Base-by-base conservation (phyloP, 1,140 invertebrate genomes). In the Fopius arisanus region DNA sequence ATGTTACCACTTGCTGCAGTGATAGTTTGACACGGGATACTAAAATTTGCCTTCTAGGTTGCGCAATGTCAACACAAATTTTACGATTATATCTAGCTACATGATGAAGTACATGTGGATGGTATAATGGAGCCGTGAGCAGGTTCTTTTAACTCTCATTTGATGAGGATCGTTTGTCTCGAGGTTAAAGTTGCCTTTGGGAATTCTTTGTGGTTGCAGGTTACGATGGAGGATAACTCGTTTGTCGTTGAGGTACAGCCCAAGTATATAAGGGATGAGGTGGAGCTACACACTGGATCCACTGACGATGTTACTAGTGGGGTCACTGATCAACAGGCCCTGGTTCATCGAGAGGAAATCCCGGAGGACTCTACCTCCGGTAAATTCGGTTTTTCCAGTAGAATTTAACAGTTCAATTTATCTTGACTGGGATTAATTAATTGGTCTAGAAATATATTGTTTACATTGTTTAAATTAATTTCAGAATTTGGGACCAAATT, bases 191-290 rank as follows among this genome's bases (percentile, higher is more conserved):
- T 33, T 19, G 29, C 21, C 54, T 1, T 21, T 59, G 23, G 54
- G 54, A 23, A 59, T 59, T 26, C 43, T 48, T 66, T 76, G 62
- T 74, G 41, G 70, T 80, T 78, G 16, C 72, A 88, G 87, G 81
- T 87, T 54, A 84, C 84, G 66, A 83, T 86, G 80, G 86, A 86
- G 62, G 83, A 86, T 43, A 82, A 79, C 72, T 93, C 94, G 26
- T 94, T 94, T 74, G 92, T 94, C 1, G 93, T 94, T 2, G 93
- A 94, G 78, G 92, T 94, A 70, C 74, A 88, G 74, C 75, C 84
- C 66, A 75, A 78, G 72, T 85, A 87, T 75, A 79, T 82, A 43
- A 79, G 75, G 62, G 65, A 75, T 19, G 75, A 84, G n/a, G 80
- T 83, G 26, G 72, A 73, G 26, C 81, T 68, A 14, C 81, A 79